A percentile compares a stretch with the other conserved stretches of the same genome.
phyloP scores from a whole-genome alignment of 2,797 vertebrate species.

The Sebastes minor region DNA sequence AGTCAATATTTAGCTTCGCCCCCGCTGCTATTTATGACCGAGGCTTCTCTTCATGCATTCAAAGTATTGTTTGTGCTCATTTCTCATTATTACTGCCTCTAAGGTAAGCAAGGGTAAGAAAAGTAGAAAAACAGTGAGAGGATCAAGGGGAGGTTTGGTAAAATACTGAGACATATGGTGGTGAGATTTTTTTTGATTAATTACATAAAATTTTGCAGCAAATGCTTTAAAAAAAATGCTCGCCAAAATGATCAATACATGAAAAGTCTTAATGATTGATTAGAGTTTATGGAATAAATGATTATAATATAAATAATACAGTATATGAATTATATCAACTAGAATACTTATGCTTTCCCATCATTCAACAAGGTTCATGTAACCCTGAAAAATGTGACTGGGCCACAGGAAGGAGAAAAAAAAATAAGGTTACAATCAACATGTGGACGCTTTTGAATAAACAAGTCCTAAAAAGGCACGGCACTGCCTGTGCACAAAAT shows the following conservation, averaged over 20 bases:
- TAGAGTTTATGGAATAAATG: not conserved
- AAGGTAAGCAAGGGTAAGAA: not conserved
- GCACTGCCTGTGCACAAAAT: conserved; percentile 65
- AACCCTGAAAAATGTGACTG: conserved; percentile 4
- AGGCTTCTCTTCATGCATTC: conserved; percentile 49
- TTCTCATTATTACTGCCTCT: conserved; percentile 14
- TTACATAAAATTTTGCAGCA: not conserved
- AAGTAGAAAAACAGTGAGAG: not conserved
- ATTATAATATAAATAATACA: not conserved
- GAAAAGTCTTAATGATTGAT: not conserved
- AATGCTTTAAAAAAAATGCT: not conserved
- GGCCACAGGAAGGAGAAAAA: conserved; percentile 7
- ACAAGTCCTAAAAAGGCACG: conserved; percentile 73
- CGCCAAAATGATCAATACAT: not conserved
- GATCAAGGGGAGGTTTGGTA: not conserved
- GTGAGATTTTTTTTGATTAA: not conserved
- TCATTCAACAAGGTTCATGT: not conserved
- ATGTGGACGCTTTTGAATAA: conserved; percentile 76
- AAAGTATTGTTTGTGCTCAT: conserved; percentile 48
- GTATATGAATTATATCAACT: not conserved
- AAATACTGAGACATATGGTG: not conserved
- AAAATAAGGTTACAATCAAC: conserved; percentile 66
- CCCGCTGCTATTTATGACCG: conserved; percentile 54
- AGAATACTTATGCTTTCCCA: not conserved
- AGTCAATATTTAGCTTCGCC: conserved; percentile 69